Conservation (phyloP, 2,797 vertebrate genomes). For the Parauchenoglanis punctatus region DNA sequence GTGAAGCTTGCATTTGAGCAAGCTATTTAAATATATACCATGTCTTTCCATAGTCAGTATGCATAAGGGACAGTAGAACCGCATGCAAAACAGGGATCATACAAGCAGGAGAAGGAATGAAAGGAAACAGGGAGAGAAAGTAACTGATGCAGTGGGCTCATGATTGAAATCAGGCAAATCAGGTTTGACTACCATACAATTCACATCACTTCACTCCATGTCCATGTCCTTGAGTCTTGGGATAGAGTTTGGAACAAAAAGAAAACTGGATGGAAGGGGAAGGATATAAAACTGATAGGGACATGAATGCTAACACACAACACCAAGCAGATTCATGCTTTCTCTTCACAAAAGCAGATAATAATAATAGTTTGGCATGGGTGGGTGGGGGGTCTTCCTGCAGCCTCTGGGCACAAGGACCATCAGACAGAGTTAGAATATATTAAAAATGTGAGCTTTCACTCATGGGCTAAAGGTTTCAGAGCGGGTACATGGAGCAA, state of each 20-base stretch:
- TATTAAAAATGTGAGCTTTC: constrained; percentile 37
- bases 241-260: constrained; percentile 14
- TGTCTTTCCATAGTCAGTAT: constrained; percentile 42
- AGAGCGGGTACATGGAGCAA: background rate
- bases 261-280: constrained; percentile 44
- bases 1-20: constrained; percentile 42
- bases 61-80: constrained; percentile 38
- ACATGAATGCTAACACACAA: background rate
- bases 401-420: constrained; percentile 41
- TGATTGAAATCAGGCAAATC: constrained; percentile 51
- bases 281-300: constrained; percentile 40
- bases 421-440: constrained; percentile 34
- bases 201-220: constrained; percentile 49
- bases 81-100: constrained; percentile 35
- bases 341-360: constrained; percentile 16
- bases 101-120: constrained; percentile 17
- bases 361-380: constrained; percentile 48
- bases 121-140: constrained; percentile 32
- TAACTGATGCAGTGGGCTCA: constrained; percentile 60
- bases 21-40: constrained; percentile 59
- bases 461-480: constrained; percentile 28
- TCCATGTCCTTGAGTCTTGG: constrained; percentile 37
- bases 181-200: constrained; percentile 55
- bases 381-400: constrained; percentile 43
- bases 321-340: background rate